These are phyloP conservation scores for Onthophagus taurus DNA, from an alignment of 1,140 invertebrate species.

Conservation along the genomic window DNA sequence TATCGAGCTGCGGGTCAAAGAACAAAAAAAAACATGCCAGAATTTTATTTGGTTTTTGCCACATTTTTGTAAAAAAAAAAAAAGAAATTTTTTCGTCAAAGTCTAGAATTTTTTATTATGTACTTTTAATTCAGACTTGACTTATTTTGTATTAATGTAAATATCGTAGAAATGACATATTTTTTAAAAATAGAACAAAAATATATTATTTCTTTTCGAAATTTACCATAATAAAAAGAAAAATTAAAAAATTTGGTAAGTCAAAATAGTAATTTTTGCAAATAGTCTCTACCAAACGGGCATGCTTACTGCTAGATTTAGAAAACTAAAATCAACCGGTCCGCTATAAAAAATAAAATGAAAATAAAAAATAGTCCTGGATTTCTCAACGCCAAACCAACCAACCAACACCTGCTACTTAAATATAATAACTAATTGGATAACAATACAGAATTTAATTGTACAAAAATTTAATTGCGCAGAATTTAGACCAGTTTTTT, in stretches of 20 bases:
- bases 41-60: slow-evolving; percentile 43
- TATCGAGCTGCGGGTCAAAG: slow-evolving; percentile 90
- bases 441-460: slow-evolving; percentile 8
- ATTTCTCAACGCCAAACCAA: slow-evolving; percentile 11
- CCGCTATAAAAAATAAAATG: too few relatives aligned
- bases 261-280: slow-evolving; percentile 32
- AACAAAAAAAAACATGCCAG: slow-evolving; percentile 51
- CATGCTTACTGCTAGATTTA: slow-evolving; percentile 24
- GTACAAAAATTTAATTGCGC: slow-evolving; percentile 4
- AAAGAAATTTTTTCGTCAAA: slow-evolving; percentile 6
- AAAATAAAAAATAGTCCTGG: too few relatives aligned
- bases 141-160: too few relatives aligned
- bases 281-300: slow-evolving; percentile 21
- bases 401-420: slow-evolving; percentile 15
- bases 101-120: too few relatives aligned
- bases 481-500: neutral
- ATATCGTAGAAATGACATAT: too few relatives aligned
- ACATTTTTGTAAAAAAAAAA: slow-evolving; percentile 14
- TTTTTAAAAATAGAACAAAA: too few relatives aligned
- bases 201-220: too few relatives aligned
- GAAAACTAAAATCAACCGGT: slow-evolving; percentile 13
- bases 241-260: slow-evolving; percentile 25
- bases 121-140: too few relatives aligned
- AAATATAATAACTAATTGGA: too few relatives aligned
- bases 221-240: too few relatives aligned